phyloP scores from a whole-genome alignment of 1,140 invertebrate species.

The Euschistus heros region DNA sequence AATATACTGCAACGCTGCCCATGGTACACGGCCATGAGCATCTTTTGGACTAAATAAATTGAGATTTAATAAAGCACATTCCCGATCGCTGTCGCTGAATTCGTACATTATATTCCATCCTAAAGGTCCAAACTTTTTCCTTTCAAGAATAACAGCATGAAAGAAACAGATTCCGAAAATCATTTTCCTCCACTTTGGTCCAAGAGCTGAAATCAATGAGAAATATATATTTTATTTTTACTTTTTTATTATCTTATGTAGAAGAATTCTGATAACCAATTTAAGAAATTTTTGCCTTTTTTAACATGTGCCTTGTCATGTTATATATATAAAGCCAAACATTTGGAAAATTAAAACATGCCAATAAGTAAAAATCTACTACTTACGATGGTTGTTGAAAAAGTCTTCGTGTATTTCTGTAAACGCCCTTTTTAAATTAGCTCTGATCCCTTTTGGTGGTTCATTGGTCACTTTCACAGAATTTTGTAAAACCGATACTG shows the following conservation, averaged over 20 bases:
- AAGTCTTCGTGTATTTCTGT: constrained; percentile 64
- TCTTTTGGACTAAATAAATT: constrained; percentile 64
- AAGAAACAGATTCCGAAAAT: constrained; percentile 70
- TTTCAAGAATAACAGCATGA: constrained; percentile 75
- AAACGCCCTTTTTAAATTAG: constrained; percentile 70
- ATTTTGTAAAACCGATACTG: constrained; percentile 80
- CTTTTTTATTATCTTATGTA: background rate
- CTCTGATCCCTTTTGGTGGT: constrained; percentile 74
- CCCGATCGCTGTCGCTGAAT: constrained; percentile 78
- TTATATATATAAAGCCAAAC: background rate
- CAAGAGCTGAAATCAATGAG: constrained; percentile 42
- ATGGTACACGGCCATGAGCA: constrained; percentile 50
- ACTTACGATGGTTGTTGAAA: constrained; percentile 66
- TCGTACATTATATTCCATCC: constrained; percentile 88
- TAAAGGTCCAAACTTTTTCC: constrained; percentile 80
- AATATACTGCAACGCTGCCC: constrained; percentile 79
- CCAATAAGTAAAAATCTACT: background rate
- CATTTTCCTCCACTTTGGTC: constrained; percentile 61
- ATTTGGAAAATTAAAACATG: background rate
- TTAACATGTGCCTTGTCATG: background rate
- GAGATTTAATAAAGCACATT: constrained; percentile 74
- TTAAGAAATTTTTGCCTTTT: background rate
- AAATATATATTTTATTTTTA: background rate
- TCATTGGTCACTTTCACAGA: constrained; percentile 90
- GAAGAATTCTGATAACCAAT: background rate